Evolutionary conservation across 2,888 invertebrate genomes (phyloP).

Genomic region (Tetragonisca angustula): DNA sequence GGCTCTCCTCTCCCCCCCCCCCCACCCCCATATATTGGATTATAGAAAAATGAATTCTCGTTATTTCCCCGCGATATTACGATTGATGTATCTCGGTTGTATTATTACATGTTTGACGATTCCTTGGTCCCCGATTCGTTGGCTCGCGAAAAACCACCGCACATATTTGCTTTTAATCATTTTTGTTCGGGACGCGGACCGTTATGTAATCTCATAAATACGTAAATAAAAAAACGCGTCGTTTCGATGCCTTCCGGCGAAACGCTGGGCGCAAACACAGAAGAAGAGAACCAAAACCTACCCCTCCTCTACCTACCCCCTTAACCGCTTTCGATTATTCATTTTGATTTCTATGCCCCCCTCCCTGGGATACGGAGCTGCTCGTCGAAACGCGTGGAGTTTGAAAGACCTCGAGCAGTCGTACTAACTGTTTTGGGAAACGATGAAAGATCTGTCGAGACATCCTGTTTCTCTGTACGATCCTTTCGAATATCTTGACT

Average conservation of each 20-base stretch:
- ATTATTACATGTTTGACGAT: background rate
- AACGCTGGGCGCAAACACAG: slow-evolving; percentile 24
- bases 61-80: background rate
- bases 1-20: too few relatives aligned
- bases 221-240: slow-evolving; percentile 79
- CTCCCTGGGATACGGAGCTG: background rate
- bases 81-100: slow-evolving; percentile 1
- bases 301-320: background rate
- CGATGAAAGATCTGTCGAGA: too few relatives aligned
- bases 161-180: slow-evolving; percentile 82
- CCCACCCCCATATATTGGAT: background rate
- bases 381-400: background rate
- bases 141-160: slow-evolving; percentile 46
- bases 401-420: background rate
- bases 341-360: slow-evolving; percentile 47
- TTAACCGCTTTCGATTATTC: slow-evolving; percentile 40
- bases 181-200: slow-evolving; percentile 70
- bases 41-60: slow-evolving; percentile 10
- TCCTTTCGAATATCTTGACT: too few relatives aligned
- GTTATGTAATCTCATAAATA: slow-evolving; percentile 82
- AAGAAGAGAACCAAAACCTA: background rate
- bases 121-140: slow-evolving; percentile 22
- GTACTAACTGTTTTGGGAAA: too few relatives aligned
- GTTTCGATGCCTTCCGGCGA: slow-evolving; percentile 59
- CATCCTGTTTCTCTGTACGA: too few relatives aligned